Evolutionary conservation across 2,797 vertebrate genomes (phyloP).

Genomic region (Philypnodon macrostomus): DNA sequence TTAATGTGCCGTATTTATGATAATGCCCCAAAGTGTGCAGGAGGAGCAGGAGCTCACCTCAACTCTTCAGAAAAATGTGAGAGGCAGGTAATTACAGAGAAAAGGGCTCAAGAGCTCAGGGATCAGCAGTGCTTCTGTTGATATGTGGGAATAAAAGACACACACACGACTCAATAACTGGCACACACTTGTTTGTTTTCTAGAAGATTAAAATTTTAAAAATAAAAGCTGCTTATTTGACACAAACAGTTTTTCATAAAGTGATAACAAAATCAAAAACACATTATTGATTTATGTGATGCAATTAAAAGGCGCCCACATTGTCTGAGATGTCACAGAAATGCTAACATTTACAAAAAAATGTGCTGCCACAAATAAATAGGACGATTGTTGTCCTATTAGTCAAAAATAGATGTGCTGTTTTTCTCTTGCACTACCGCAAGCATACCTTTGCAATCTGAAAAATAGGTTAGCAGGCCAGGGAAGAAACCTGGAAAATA

Average conservation of each 20-base stretch:
- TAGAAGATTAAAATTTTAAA: constrained; percentile 13
- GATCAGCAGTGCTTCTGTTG: constrained; percentile 58
- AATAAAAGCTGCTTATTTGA: constrained; percentile 1
- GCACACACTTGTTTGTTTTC: constrained; percentile 22
- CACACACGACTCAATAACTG: constrained; percentile 28
- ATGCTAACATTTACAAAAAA: constrained; percentile 68
- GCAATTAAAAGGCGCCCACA: constrained; percentile 17
- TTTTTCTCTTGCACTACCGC: constrained; percentile 68
- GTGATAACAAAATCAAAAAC: not conserved
- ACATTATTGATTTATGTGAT: constrained; percentile 19
- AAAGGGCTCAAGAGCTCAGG: constrained; percentile 59
- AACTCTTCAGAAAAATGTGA: constrained; percentile 72
- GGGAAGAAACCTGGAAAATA: constrained; percentile 83
- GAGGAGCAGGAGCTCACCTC: constrained; percentile 74
- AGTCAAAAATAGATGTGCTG: constrained; percentile 68
- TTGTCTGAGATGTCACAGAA: constrained; percentile 55
- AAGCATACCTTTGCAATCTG: constrained; percentile 69
- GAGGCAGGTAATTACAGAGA: constrained; percentile 77
- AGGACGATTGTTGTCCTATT: constrained; percentile 71
- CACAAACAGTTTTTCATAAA: not conserved
- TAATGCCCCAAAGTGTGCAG: constrained; percentile 87
- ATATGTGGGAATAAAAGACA: constrained; percentile 51
- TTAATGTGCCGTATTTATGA: constrained; percentile 99
- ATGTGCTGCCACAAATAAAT: constrained; percentile 61
- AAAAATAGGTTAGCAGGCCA: constrained; percentile 91